Evolutionary conservation across 2,797 vertebrate genomes (phyloP), one percentile per base, ranked within the genome.

Genomic region (Rhinophrynus dorsalis): DNA sequence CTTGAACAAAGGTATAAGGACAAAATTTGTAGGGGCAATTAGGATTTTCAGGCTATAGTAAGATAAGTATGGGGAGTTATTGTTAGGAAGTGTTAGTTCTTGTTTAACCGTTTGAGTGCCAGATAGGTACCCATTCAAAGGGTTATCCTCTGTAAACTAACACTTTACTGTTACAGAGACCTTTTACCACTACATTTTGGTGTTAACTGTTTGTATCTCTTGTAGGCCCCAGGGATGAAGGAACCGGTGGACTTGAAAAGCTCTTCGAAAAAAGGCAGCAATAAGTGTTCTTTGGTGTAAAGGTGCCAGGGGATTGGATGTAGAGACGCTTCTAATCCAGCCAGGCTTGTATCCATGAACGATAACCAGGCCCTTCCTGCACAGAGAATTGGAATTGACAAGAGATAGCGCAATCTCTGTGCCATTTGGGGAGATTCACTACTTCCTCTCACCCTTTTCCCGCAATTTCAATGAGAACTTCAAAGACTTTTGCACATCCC

Each of bases 201-300:
- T n/a, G n/a, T n/a, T n/a, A n/a, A n/a, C 32, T 1, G 1, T 3
- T 1, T 29, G 45, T 59, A 48, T 37, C 40, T 10, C 17, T 62
- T 6, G 1, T 52, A 88, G 87, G 81, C 67, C 33, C 80, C 74
- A 6, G 71, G 69, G 48, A 44, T n/a, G 64, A 81, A 76, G 51
- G 20, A 69, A 26, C 60, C 21, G 18, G 5, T 77, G 66, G 79
- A 84, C 32, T 64, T 84, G 47, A 75, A 78, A 63, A 33, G 55
- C 2, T 62, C 75, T 0, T 66, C 74, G n/a, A 80, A 74, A 68
- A 86, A 80, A 59, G 68, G 47, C 2, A 40, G 72, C 62, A 75
- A 18, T 32, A 86, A 79, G 63, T 89, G 86, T 65, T 77, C 80
- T 30, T 2, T 85, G 73, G 71, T 18, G 1, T 82, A 77, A 61